Percentiles rank a stretch among this genome's conserved stretches.
Conservation (phyloP, 1,140 invertebrate genomes). For the Drosophila albomicans region DNA sequence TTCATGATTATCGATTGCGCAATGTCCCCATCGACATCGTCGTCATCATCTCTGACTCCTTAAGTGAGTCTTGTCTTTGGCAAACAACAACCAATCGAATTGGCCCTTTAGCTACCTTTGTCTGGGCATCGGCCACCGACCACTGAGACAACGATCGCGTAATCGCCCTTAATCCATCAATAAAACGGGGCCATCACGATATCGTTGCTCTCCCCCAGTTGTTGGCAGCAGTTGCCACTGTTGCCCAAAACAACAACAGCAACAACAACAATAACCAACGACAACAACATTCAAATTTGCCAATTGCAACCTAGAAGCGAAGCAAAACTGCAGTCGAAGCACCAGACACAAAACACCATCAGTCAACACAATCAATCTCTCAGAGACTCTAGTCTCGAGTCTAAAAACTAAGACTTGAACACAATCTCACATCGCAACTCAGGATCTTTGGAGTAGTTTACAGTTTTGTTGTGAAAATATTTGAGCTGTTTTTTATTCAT, state of each 20-base stretch:
- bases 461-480: slow-evolving; percentile 75
- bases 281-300: slow-evolving; percentile 73
- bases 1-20: slow-evolving; percentile 81
- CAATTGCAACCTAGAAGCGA: slow-evolving; percentile 59
- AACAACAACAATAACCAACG: slow-evolving; percentile 25
- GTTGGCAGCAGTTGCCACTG: slow-evolving; percentile 64
- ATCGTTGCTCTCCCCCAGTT: slow-evolving; percentile 56
- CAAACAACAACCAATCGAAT: slow-evolving; percentile 70
- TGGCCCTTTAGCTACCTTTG: slow-evolving; percentile 68
- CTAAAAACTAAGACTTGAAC: not conserved
- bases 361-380: slow-evolving; percentile 80
- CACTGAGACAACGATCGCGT: slow-evolving; percentile 79
- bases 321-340: slow-evolving; percentile 24
- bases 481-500: slow-evolving; percentile 71
- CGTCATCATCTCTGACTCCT: slow-evolving; percentile 6
- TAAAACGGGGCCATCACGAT: slow-evolving; percentile 84
- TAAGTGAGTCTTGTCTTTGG: slow-evolving; percentile 56
- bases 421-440: slow-evolving; percentile 3
- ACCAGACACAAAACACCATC: slow-evolving; percentile 59
- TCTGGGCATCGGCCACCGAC: slow-evolving; percentile 52
- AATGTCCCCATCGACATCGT: slow-evolving; percentile 63
- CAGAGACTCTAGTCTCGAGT: not conserved
- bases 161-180: slow-evolving; percentile 84
- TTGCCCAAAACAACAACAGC: slow-evolving; percentile 42
- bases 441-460: slow-evolving; percentile 36